These are phyloP conservation scores for Romanogobio albipinnatus DNA, from an alignment of 2,113 vertebrate genomes.

Conservation along the genomic window DNA sequence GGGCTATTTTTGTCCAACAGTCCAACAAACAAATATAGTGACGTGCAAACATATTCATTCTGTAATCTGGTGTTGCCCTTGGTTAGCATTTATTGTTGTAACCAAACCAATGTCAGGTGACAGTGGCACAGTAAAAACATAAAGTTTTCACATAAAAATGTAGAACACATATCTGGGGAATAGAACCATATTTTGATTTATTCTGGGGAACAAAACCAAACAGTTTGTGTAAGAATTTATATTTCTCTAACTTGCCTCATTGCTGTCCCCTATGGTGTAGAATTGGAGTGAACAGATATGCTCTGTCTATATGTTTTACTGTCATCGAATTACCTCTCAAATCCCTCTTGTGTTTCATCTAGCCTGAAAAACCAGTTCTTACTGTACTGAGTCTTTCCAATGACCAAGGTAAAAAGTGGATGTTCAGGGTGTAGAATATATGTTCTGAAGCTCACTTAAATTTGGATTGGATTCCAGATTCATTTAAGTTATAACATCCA, in stretches of 20 bases:
- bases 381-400: background rate
- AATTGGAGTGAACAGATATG: conserved; percentile 44
- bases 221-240: conserved; percentile 19
- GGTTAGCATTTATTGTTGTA: background rate
- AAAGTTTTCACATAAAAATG: background rate
- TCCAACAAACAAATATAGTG: conserved; percentile 28
- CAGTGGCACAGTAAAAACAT: background rate
- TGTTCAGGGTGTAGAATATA: background rate
- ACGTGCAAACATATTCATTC: background rate
- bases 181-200: no score
- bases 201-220: background rate
- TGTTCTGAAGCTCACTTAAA: background rate
- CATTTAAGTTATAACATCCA: background rate
- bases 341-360: conserved; percentile 15
- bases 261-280: conserved; percentile 34
- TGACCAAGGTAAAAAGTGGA: background rate
- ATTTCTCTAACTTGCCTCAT: background rate
- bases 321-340: conserved; percentile 7
- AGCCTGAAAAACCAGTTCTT: conserved; percentile 16
- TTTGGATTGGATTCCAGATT: background rate
- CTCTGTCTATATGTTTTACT: conserved; percentile 19
- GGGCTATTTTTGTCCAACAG: conserved; percentile 27
- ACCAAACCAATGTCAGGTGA: background rate
- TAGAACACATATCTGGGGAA: background rate
- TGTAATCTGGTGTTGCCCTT: background rate